A percentile compares a stretch with the other conserved stretches of the same genome.
Evolutionary conservation across 2,113 vertebrate species (phyloP).

Genomic region (Phocoena sinus): DNA sequence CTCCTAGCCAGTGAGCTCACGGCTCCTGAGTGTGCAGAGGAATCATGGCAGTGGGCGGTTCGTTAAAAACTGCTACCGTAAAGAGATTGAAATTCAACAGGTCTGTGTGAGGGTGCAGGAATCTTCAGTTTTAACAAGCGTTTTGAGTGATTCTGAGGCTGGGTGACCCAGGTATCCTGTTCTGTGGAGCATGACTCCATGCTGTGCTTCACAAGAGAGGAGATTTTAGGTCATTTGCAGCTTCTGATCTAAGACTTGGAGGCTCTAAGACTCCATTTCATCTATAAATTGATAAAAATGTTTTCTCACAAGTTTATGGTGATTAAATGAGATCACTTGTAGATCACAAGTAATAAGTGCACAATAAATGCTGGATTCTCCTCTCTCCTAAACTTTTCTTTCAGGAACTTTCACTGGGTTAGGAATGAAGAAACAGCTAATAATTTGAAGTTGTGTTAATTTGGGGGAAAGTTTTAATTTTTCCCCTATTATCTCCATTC

Average conservation of each 20-base stretch:
- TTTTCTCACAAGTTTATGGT: neutral
- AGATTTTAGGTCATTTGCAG: neutral
- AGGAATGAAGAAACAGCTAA: neutral
- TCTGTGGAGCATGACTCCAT: neutral
- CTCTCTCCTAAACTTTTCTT: neutral
- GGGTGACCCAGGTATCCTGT: neutral
- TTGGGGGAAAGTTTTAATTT: neutral
- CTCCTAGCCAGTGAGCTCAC: neutral
- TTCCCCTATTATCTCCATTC: neutral
- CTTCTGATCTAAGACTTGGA: neutral
- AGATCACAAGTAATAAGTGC: neutral
- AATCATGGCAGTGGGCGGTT: neutral
- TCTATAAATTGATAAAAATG: neutral
- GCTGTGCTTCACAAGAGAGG: neutral
- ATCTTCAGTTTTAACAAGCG: neutral
- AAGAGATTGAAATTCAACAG: neutral
- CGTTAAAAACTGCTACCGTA: neutral
- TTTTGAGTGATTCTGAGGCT: neutral
- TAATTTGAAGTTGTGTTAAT: neutral
- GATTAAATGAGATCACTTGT: neutral
- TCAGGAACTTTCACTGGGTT: neutral
- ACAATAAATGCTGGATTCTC: neutral
- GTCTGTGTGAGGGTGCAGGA: neutral
- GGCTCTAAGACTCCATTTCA: neutral
- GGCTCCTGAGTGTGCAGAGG: neutral